phyloP scores from a whole-genome alignment of 2,797 vertebrate species.

The Odontamblyopus rebecca region DNA sequence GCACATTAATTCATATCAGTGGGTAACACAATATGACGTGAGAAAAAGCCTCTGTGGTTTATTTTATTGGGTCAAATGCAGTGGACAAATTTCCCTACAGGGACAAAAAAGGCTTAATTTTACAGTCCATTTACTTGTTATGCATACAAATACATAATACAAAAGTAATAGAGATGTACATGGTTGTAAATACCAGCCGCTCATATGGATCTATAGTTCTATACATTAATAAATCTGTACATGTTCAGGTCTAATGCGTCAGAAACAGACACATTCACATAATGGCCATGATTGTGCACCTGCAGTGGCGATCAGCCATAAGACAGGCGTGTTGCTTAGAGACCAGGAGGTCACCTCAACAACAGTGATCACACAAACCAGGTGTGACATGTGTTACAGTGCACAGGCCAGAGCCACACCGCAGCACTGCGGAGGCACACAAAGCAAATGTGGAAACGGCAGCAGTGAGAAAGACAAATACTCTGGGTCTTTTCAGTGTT shows the following conservation, averaged over 20 bases:
- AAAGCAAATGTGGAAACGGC: slow-evolving; percentile 51
- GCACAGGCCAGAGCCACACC: slow-evolving; percentile 49
- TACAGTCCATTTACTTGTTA: too few species aligned
- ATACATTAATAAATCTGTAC: background rate
- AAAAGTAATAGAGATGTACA: background rate
- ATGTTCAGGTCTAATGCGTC: background rate
- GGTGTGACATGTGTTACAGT: slow-evolving; percentile 73
- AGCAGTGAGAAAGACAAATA: background rate
- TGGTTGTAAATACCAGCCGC: background rate
- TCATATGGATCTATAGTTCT: too few species aligned
- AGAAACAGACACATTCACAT: slow-evolving; percentile 2
- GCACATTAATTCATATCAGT: background rate
- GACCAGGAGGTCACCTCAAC: slow-evolving; percentile 68
- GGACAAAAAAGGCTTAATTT: too few species aligned
- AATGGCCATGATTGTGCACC: slow-evolving; percentile 21
- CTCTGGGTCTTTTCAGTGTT: background rate
- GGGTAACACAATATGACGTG: background rate
- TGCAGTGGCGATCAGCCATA: slow-evolving; percentile 49
- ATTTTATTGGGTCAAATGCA: background rate
- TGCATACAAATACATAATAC: background rate
- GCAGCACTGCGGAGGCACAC: slow-evolving; percentile 45
- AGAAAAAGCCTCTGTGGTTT: background rate
- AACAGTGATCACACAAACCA: slow-evolving; percentile 73
- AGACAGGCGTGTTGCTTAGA: slow-evolving; percentile 64
- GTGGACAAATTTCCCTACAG: too few species aligned